Percentiles rank a stretch among this genome's conserved stretches.
Evolutionary conservation across 2,888 invertebrate species (phyloP).

Genomic region (Dasysyrphus tricinctus): DNA sequence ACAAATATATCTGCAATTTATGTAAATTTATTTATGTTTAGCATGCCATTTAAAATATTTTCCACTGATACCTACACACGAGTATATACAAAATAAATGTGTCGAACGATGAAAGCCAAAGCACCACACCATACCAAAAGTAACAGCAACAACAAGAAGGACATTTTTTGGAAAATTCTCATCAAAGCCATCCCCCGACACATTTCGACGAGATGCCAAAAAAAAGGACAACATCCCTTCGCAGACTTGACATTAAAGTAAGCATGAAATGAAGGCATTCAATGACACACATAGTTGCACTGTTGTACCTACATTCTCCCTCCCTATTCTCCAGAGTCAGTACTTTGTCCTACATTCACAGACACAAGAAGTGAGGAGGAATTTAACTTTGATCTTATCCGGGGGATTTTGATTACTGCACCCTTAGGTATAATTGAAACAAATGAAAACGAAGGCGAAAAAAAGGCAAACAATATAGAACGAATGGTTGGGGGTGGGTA

Average conservation of each 20-base stretch:
- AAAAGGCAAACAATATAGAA: conserved; percentile 44
- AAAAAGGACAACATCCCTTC: conserved; percentile 55
- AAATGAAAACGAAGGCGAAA: conserved; percentile 65
- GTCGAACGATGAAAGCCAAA: background rate
- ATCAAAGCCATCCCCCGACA: conserved; percentile 17
- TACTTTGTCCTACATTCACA: conserved; percentile 22
- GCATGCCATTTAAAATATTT: conserved; percentile 17
- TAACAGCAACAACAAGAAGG: conserved; percentile 1
- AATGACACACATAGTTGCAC: conserved; percentile 69
- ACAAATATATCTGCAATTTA: background rate
- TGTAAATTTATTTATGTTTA: conserved; percentile 32
- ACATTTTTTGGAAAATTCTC: conserved; percentile 33
- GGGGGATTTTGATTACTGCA: conserved; percentile 73
- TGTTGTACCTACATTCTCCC: background rate
- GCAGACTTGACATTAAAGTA: conserved; percentile 68
- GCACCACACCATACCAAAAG: background rate
- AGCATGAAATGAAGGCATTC: conserved; percentile 74
- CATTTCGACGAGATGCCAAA: conserved; percentile 5
- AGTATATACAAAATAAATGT: background rate
- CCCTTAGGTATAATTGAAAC: conserved; percentile 75
- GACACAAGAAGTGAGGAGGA: conserved; percentile 50
- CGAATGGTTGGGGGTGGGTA: conserved; percentile 5
- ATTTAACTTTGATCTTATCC: conserved; percentile 73
- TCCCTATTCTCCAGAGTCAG: conserved; percentile 19
- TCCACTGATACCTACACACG: background rate